A percentile compares a stretch with the other conserved stretches of the same genome.
phyloP scores from a whole-genome alignment of 2,797 vertebrate genomes.

The Thamnophis elegans region DNA sequence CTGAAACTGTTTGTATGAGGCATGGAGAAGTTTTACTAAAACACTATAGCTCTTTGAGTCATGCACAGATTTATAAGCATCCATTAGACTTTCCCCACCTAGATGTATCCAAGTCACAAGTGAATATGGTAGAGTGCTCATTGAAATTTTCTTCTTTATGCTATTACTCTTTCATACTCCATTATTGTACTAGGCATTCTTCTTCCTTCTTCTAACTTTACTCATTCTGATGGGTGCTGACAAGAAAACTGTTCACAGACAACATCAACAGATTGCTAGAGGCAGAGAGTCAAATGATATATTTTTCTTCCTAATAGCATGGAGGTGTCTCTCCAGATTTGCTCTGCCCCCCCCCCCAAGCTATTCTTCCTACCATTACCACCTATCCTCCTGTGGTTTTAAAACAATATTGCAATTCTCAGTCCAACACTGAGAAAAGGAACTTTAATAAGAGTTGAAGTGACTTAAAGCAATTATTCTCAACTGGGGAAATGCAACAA shows the following conservation, averaged over 20 bases:
- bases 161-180: not conserved
- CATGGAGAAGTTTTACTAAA: not conserved
- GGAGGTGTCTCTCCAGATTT: slow-evolving; percentile 10
- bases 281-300: slow-evolving; percentile 54
- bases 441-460: slow-evolving; percentile 61
- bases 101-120: not conserved
- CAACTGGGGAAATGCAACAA: slow-evolving; percentile 30
- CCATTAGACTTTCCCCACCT: not conserved
- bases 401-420: not conserved
- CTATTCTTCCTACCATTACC: slow-evolving; percentile 9
- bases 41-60: not conserved
- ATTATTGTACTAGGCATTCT: slow-evolving; percentile 60
- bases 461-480: slow-evolving; percentile 67
- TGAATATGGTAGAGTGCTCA: not conserved
- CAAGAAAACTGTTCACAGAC: slow-evolving; percentile 54
- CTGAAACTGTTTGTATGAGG: not conserved
- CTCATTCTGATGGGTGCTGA: slow-evolving; percentile 47
- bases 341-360: not conserved
- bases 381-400: slow-evolving; percentile 34
- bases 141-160: slow-evolving; percentile 27
- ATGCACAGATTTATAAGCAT: not conserved
- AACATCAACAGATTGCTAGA: slow-evolving; percentile 52
- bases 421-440: slow-evolving; percentile 20
- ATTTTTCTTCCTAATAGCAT: slow-evolving; percentile 54
- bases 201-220: slow-evolving; percentile 57